Evolutionary conservation across 2,888 invertebrate genomes (phyloP), one percentile per base, ranked within the genome.

Genomic region (Heliconius hortense): DNA sequence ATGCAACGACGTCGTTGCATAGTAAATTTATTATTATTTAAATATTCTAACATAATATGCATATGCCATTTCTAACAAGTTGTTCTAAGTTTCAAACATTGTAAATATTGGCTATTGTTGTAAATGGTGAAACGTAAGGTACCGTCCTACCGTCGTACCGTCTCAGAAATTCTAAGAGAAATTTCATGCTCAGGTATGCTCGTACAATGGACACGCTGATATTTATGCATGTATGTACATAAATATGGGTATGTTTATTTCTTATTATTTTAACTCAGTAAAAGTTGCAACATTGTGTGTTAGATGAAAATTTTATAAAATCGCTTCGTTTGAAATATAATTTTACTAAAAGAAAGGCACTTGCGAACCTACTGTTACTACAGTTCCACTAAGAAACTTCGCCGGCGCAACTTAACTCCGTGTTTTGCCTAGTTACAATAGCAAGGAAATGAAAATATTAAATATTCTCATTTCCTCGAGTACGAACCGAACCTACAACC

Each of bases 21-120:
- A 48, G n/a, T 56, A 24, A 28, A 26, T 18, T 48, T 39, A 67
- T 18, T 48, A 48, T 48, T 1, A 43, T 56, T 56, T n/a, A 35
- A 31, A 35, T 59, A 59, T 2, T 24, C 24, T 7, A 24, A 15
- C 3, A 7, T 48, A 43, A 24, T 1, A 70, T 18, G 0, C 59
- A 59, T 8, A 71, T 60, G 60, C 10, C 43, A 71, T 60, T 71
- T 71, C 59, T 60, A 60, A 18, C 2, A 24, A n/a, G 0, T 60
- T 48, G 39, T 11, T 71, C 71, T 62, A 39, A 21, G 79, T 15
- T 82, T 79, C 83, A 83, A 82, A 84, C 84, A 79, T 74, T 76
- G 81, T 80, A 83, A 85, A 88, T 88, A 90, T 89, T 86, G 86
- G 80, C 87, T 86, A 90, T 90, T 90, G 90, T 90, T 85, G 48